phyloP scores from a whole-genome alignment of 1,140 invertebrate species.

The Temnothorax nylanderi region DNA sequence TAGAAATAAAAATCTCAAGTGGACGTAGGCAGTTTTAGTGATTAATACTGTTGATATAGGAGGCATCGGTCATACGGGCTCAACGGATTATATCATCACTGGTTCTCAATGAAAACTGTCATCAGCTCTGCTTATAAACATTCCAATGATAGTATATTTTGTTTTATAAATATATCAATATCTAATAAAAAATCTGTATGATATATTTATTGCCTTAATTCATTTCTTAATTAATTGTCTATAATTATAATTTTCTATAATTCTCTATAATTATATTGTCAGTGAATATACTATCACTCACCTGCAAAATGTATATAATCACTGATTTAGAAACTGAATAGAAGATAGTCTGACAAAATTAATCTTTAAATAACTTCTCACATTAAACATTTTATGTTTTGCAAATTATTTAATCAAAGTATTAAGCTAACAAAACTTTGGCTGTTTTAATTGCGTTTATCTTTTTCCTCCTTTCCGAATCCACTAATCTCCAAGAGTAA shows the following conservation, averaged over 20 bases:
- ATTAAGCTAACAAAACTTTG: not conserved
- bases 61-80: not conserved
- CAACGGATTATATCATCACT: not conserved
- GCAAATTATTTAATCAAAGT: not conserved
- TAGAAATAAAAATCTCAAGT: constrained; percentile 5
- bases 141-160: not conserved
- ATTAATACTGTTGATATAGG: not conserved
- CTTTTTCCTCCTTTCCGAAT: not conserved
- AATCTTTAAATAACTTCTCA: not conserved
- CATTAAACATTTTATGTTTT: not conserved
- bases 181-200: not conserved
- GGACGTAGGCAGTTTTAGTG: not conserved
- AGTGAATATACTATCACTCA: not conserved
- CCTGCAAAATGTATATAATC: not conserved
- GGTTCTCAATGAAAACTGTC: not conserved
- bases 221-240: not conserved
- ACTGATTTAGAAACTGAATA: not conserved
- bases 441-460: not conserved
- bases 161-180: not conserved
- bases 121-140: not conserved
- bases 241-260: not conserved
- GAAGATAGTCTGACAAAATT: not conserved
- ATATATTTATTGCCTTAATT: not conserved
- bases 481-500: not conserved
- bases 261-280: not conserved